phyloP scores from a whole-genome alignment of 2,888 invertebrate species.

The Platypus cylindrus region DNA sequence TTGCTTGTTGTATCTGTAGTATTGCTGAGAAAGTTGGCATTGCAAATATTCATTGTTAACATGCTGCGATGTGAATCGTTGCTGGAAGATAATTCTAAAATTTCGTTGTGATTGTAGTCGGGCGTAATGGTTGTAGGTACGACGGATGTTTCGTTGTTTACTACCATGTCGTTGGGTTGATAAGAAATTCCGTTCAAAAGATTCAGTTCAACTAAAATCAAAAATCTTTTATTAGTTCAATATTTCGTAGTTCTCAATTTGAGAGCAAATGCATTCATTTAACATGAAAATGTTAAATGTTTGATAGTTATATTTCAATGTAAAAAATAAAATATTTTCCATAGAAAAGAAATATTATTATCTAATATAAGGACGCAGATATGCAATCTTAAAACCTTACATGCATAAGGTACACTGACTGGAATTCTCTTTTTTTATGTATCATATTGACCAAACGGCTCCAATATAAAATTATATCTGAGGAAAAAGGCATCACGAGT shows the following conservation, averaged over 20 bases:
- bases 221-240: constrained; percentile 2
- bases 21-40: too few species aligned
- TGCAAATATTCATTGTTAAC: too few species aligned
- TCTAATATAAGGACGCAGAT: neutral
- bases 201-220: constrained; percentile 33
- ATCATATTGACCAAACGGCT: constrained; percentile 12
- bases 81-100: constrained; percentile 6
- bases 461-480: constrained; percentile 13
- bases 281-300: too few species aligned
- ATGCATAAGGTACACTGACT: constrained; percentile 8
- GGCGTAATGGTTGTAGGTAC: constrained; percentile 19
- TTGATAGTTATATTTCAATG: too few species aligned
- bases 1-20: too few species aligned
- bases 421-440: too few species aligned
- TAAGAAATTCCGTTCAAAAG: constrained; percentile 11
- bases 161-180: constrained; percentile 15
- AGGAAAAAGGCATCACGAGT: constrained; percentile 12
- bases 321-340: too few species aligned
- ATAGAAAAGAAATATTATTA: too few species aligned
- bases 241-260: neutral
- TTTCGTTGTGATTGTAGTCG: constrained; percentile 32
- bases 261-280: neutral
- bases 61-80: neutral
- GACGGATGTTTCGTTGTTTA: constrained; percentile 19
- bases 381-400: neutral